phyloP scores from a whole-genome alignment of 1,140 invertebrate species.

The Drepana arcuata region DNA sequence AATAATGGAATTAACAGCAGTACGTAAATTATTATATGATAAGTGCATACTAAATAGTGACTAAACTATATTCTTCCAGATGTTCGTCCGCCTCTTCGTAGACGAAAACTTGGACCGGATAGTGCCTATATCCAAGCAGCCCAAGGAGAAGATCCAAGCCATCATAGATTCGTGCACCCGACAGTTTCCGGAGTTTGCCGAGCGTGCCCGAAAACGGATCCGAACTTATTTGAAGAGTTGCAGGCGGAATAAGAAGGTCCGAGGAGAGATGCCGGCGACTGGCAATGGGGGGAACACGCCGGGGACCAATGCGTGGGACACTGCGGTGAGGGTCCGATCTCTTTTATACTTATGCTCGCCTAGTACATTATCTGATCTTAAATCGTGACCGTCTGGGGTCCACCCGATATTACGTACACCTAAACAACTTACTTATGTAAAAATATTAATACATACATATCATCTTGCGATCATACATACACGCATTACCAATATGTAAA shows the following conservation, averaged over 20 bases:
- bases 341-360: conserved; percentile 19
- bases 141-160: conserved; percentile 97
- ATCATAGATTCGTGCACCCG: conserved; percentile 97
- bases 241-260: conserved; percentile 91
- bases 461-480: too few species aligned
- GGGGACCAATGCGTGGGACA: conserved; percentile 57
- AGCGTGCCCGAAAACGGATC: conserved; percentile 93
- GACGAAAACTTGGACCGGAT: conserved; percentile 97
- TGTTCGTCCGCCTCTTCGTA: conserved; percentile 97
- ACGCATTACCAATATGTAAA: too few species aligned
- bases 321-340: conserved; percentile 68
- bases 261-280: conserved; percentile 74
- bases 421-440: too few species aligned
- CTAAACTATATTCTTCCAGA: too few species aligned
- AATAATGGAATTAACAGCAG: too few species aligned
- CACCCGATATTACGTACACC: too few species aligned
- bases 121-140: conserved; percentile 97
- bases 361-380: too few species aligned
- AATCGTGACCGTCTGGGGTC: too few species aligned
- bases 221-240: conserved; percentile 97
- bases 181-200: conserved; percentile 97
- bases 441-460: too few species aligned
- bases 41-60: too few species aligned
- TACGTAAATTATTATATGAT: neutral
- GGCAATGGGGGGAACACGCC: conserved; percentile 44